Base-by-base conservation (phyloP, 2,888 invertebrate genomes). In the Pyrrhia umbra region DNA sequence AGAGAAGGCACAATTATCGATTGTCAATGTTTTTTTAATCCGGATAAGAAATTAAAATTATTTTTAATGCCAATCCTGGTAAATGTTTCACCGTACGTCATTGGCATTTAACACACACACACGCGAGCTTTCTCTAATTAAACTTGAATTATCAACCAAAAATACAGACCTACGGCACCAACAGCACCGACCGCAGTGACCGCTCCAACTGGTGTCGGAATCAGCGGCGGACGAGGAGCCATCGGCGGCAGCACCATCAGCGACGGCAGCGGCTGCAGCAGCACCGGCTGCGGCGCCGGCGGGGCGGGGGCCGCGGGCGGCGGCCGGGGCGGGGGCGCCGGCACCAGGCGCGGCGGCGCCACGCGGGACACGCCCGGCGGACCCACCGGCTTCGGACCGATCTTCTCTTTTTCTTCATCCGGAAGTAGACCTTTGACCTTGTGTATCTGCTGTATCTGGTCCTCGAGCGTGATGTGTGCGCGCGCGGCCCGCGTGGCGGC, bases 391-490 rank as follows among this genome's bases (percentile, higher is more conserved):
- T 97, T 98, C 0, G 99, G 99, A 0, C 99, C 99, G 80, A 99
- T 99, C 92, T 98, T 99, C 87, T 99, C 99, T 84, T 99, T 99
- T 88, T 99, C 98, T 87, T 99, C 98, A 86, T 99, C 99, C 0
- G 98, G 98, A 68, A 99, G 93, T 5, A 99, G 95, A 2, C 99
- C 99, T 91, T 99, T 99, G 23, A 94, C 94, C 93, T 98, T 98
- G 90, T 99, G 99, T 82, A 99, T 99, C 93, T 99, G 98, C 90
- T 98, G 98, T 80, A 99, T 99, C 94, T 99, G 99, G 84, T 99
- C 99, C 87, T 99, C 99, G 27, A 99, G 96, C 1, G 99, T 98
- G 84, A 99, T 98, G 88, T 99, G 98, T 0, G 99, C 99, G 39
- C 99, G 95, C 0, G 99, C 99, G 6, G 99, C 98, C 52, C 99